These are phyloP conservation scores for Micrasema minimum DNA, from an alignment of 1,140 invertebrate genomes.

Conservation along the genomic window DNA sequence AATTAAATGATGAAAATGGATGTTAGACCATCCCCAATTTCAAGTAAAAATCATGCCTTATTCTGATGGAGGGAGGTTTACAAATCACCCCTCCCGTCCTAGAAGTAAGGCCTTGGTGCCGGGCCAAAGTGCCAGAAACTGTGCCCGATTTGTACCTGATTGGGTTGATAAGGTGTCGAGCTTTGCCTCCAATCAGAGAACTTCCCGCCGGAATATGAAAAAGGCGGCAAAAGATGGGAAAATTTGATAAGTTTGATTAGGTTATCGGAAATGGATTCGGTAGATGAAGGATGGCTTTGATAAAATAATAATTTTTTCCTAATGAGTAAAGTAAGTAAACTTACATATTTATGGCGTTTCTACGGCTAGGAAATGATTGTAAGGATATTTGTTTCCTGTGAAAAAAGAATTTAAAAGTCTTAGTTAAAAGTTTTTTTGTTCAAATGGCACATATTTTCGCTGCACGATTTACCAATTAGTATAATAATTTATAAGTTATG, in stretches of 20 bases:
- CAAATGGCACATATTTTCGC: too few relatives aligned
- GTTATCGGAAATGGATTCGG: conserved; percentile 42
- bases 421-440: too few relatives aligned
- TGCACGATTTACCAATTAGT: too few relatives aligned
- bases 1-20: too few relatives aligned
- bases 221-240: conserved; percentile 38
- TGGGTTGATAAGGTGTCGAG: conserved; percentile 44
- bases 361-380: too few relatives aligned
- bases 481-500: too few relatives aligned
- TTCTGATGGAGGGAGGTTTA: conserved; percentile 1
- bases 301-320: conserved; percentile 5
- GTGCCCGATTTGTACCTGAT: conserved; percentile 47
- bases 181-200: conserved; percentile 44
- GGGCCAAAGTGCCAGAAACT: conserved; percentile 23
- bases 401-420: too few relatives aligned
- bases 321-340: too few relatives aligned
- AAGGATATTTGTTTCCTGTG: too few relatives aligned
- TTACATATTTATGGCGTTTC: too few relatives aligned
- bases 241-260: conserved; percentile 43
- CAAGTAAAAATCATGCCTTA: too few relatives aligned
- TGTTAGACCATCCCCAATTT: too few relatives aligned
- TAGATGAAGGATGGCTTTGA: conserved; percentile 4
- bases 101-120: conserved; percentile 30
- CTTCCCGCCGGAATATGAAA: conserved; percentile 41
- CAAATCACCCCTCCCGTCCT: conserved; percentile 23